A percentile compares a stretch with the other conserved stretches of the same genome.
These are phyloP conservation scores for Propithecus coquereli DNA, from an alignment of 2,113 vertebrate genomes.

Conservation along the genomic window DNA sequence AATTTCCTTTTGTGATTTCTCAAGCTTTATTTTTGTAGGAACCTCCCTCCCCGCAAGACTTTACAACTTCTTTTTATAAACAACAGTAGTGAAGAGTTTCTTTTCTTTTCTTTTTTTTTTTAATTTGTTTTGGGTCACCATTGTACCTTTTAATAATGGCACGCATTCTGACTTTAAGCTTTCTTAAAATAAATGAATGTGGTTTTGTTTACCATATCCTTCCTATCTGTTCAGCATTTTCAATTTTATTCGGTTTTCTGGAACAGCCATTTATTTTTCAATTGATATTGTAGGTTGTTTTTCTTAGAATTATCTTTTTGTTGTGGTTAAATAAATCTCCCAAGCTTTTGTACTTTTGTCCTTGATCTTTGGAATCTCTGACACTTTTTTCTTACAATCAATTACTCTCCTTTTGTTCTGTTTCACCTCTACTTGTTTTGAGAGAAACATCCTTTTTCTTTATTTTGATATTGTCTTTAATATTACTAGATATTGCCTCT, in stretches of 20 bases:
- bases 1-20: slow-evolving; percentile 4
- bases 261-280: slow-evolving; percentile 32
- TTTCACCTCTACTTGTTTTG: slow-evolving; percentile 38
- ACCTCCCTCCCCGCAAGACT: neutral
- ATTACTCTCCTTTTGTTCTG: neutral
- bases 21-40: slow-evolving; percentile 5
- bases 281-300: neutral
- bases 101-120: neutral
- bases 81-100: neutral
- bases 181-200: neutral
- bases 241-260: slow-evolving; percentile 32
- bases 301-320: neutral
- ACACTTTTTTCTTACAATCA: neutral
- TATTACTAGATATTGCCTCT: neutral
- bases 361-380: slow-evolving; percentile 2
- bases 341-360: neutral
- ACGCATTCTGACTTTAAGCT: neutral
- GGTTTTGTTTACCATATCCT: neutral
- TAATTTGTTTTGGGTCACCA: neutral
- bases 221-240: slow-evolving; percentile 5
- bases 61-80: neutral
- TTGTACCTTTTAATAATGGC: neutral
- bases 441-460: neutral
- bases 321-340: slow-evolving; percentile 26
- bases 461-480: neutral